Base-by-base conservation (phyloP, 2,888 invertebrate species). In the Pseudoips prasinana region DNA sequence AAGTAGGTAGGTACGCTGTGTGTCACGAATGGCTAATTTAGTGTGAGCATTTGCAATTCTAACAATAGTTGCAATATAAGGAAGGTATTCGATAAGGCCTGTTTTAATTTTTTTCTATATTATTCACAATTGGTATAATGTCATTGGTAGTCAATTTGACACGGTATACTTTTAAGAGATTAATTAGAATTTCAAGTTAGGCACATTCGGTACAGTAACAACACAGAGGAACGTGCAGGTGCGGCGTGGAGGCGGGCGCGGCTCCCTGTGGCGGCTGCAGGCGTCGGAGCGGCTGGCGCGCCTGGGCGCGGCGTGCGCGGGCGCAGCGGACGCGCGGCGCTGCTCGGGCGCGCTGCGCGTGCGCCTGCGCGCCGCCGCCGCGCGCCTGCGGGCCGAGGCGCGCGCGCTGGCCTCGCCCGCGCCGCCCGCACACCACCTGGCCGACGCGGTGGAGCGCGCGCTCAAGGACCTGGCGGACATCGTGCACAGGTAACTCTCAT, bases 261-360 rank as follows among this genome's bases (percentile, higher is more conserved):
- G 85, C 3, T 81, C 83, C 24, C 67, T 83, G 33, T 86, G 87
- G 87, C 80, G 88, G 19, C 71, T 85, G 52, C 85, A 83, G 64
- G 77, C 84, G 42, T 73, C 85, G 20, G 87, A 86, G 71, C 78
- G 85, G 22, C 68, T 95, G 29, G 94, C 95, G 55, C 90, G 94
- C 50, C 90, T 98, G 60, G 95, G 96, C 65, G 92, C 97, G 81
- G 92, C 93, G 60, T 93, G 93, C 54, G 96, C 95, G 64, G 95
- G 95, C 8, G 97, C 97, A 11, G 69, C 63, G 11, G 58, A 34
- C 57, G 92, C 91, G 39, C 89, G 91, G 8, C 94, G 97, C 66
- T 96, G 97, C 78, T 95, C 96, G 60, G 95, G 73, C 76, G 73
- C 50, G 64, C 68, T 58, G 68, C 77, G 60, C 51, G 66, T 63